Percentiles rank a stretch among this genome's conserved stretches.
phyloP scores from a whole-genome alignment of 2,797 vertebrate genomes.

The Centropyge bicolor region DNA sequence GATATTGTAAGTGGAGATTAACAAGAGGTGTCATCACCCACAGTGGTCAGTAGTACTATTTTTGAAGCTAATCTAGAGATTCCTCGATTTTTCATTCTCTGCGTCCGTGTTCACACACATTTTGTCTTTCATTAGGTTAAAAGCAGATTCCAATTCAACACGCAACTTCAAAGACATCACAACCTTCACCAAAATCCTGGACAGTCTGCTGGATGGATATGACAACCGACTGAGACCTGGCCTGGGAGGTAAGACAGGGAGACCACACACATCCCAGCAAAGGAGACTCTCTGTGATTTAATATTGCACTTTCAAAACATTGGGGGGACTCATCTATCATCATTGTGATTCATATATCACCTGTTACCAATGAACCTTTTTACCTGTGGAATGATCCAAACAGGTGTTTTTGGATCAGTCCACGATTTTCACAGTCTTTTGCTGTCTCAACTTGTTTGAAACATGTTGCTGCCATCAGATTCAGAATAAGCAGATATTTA shows the following conservation, averaged over 20 bases:
- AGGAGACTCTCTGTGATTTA: background rate
- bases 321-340: background rate
- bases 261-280: background rate
- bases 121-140: constrained; percentile 59
- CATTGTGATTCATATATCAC: too few relatives aligned
- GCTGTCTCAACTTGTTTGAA: too few relatives aligned
- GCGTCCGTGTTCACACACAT: background rate
- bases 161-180: constrained; percentile 81
- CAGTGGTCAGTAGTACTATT: background rate
- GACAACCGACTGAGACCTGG: constrained; percentile 94
- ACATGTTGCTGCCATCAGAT: too few relatives aligned
- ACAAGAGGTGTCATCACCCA: background rate
- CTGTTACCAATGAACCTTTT: too few relatives aligned
- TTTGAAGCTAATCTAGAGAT: background rate
- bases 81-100: background rate
- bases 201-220: constrained; percentile 93
- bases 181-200: constrained; percentile 93
- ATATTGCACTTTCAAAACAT: too few relatives aligned
- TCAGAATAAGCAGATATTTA: too few relatives aligned
- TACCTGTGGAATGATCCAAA: too few relatives aligned
- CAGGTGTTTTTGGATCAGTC: too few relatives aligned
- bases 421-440: too few relatives aligned
- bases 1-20: constrained; percentile 18
- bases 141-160: constrained; percentile 71
- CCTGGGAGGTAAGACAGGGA: constrained; percentile 88